Evolutionary conservation across 2,797 vertebrate genomes (phyloP).

Genomic region (Myotis myotis): DNA sequence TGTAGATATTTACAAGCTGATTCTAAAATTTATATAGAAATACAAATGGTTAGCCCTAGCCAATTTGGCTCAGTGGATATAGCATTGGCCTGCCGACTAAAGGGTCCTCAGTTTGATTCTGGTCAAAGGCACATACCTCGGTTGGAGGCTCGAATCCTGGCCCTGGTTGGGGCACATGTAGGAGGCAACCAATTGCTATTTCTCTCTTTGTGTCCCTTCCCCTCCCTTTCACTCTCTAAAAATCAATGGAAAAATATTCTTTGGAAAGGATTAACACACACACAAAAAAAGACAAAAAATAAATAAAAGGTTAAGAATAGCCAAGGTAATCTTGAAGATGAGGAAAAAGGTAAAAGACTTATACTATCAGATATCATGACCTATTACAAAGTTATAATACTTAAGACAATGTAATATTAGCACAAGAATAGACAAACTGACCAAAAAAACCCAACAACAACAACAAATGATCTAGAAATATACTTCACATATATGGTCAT

Average conservation of each 20-base stretch:
- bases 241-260: too few species aligned
- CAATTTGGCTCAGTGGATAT: too few species aligned
- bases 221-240: too few species aligned
- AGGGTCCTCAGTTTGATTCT: too few species aligned
- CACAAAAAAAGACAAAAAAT: too few species aligned
- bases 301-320: background rate
- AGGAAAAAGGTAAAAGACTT: background rate
- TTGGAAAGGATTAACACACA: too few species aligned
- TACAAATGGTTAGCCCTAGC: background rate
- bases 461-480: background rate
- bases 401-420: background rate
- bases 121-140: too few species aligned
- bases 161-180: too few species aligned
- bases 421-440: background rate
- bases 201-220: too few species aligned
- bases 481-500: background rate
- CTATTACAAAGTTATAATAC: background rate
- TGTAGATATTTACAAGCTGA: background rate
- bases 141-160: too few species aligned
- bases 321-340: background rate
- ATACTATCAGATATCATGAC: background rate
- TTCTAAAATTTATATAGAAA: conserved; percentile 38
- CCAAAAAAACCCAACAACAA: background rate
- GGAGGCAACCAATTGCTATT: too few species aligned
- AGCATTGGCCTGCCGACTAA: too few species aligned